These are phyloP conservation scores for Indicator maculatus DNA, from an alignment of 2,113 vertebrate genomes.

Conservation along the genomic window DNA sequence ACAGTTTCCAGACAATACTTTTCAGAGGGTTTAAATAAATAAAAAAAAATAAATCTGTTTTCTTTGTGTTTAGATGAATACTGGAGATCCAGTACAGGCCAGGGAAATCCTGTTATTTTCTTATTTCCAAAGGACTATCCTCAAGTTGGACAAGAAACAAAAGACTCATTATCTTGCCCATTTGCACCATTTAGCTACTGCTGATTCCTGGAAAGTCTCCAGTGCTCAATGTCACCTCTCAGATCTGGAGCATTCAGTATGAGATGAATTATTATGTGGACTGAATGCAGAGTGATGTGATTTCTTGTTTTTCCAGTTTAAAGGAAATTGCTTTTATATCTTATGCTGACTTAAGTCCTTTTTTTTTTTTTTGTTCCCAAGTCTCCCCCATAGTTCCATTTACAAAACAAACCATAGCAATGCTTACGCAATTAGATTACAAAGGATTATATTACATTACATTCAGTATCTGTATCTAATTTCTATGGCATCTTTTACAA, in stretches of 20 bases:
- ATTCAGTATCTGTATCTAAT: background rate
- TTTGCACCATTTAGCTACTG: conserved; percentile 19
- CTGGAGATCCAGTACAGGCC: background rate
- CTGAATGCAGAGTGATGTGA: background rate
- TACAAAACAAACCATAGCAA: background rate
- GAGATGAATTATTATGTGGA: conserved; percentile 11
- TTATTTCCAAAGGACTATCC: background rate
- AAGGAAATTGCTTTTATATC: conserved; percentile 31
- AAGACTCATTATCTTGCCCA: conserved; percentile 1
- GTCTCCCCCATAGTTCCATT: background rate
- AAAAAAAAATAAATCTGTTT: background rate
- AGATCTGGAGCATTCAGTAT: background rate
- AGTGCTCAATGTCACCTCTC: conserved; percentile 19
- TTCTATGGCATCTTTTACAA: background rate
- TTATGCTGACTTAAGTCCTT: background rate
- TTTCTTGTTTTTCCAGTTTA: conserved; percentile 22
- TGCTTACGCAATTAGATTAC: background rate
- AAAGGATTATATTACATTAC: background rate
- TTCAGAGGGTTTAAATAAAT: background rate
- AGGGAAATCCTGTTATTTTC: conserved; percentile 26
- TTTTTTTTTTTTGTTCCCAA: background rate
- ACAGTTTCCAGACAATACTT: background rate
- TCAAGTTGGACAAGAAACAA: conserved; percentile 30
- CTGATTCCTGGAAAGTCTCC: conserved; percentile 21
- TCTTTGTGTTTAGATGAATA: conserved; percentile 1